Conservation (phyloP, 2,888 invertebrate species). For the Danaus chrysippus region DNA sequence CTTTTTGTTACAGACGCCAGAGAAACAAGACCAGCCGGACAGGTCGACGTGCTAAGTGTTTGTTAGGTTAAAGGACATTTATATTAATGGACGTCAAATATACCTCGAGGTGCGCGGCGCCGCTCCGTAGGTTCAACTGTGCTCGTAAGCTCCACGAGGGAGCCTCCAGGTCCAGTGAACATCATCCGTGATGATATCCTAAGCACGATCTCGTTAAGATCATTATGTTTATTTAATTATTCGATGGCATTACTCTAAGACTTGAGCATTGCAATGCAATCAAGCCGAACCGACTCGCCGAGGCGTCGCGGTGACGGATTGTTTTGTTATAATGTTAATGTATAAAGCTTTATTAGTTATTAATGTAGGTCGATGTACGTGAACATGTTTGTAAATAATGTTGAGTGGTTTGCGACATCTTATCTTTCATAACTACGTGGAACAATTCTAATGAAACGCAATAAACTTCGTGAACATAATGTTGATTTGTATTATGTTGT, state of each 20-base stretch:
- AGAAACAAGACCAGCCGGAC: slow-evolving; percentile 81
- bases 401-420: slow-evolving; percentile 57
- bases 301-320: slow-evolving; percentile 43
- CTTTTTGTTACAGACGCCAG: slow-evolving; percentile 81
- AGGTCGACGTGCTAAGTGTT: slow-evolving; percentile 72
- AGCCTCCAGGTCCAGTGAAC: slow-evolving; percentile 63
- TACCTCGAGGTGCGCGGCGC: slow-evolving; percentile 56
- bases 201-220: slow-evolving; percentile 77
- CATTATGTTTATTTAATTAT: slow-evolving; percentile 69
- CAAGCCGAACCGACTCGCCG: slow-evolving; percentile 41
- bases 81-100: slow-evolving; percentile 59
- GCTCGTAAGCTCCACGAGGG: slow-evolving; percentile 36
- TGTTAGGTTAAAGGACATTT: slow-evolving; percentile 58
- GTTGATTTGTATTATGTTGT: slow-evolving; percentile 6
- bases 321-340: slow-evolving; percentile 72
- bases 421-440: slow-evolving; percentile 5
- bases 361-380: slow-evolving; percentile 58
- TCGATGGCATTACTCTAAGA: slow-evolving; percentile 75
- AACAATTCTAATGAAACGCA: slow-evolving; percentile 29
- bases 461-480: slow-evolving; percentile 45
- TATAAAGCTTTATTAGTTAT: slow-evolving; percentile 77
- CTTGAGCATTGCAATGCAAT: slow-evolving; percentile 74
- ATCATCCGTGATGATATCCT: slow-evolving; percentile 74
- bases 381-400: slow-evolving; percentile 71
- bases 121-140: slow-evolving; percentile 35